Evolutionary conservation across 1,140 invertebrate genomes (phyloP), one percentile per base, ranked within the genome.

Genomic region (Microvelia longipes): DNA sequence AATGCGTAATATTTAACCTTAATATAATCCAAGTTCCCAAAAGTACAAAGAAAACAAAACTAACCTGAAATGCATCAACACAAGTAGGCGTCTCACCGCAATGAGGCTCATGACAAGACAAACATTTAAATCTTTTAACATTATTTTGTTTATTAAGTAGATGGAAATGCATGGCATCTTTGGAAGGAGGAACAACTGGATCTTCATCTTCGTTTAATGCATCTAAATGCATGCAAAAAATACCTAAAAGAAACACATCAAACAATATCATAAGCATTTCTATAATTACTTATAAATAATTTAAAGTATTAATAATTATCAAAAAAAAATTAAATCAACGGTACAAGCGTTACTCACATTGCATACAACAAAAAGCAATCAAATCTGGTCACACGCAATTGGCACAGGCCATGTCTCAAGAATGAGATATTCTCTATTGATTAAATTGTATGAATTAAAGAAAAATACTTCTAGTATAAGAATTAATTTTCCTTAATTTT

Each of bases 71-170:
- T 29, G 78, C 77, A 71, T 76, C 60, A 5, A 67, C 11, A 50
- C 75, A 77, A 27, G 70, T 65, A n/a, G 68, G 67, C 29, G 68
- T 35, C 62, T 70, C 64, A 2, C 14, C 65, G 65, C 77, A 78
- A 5, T 77, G 74, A 14, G 68, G 66, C 70, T 69, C 73, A 26
- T 78, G 75, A 27, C 77, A 77, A 26, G 72, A 72, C 60, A 73
- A 72, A 68, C 77, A 79, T 35, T 74, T 77, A 14, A 74, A 74
- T 69, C 66, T 73, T 70, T 66, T 72, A 1, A 26, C 66, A 29
- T 25, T 19, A 60, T 66, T 71, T 0, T 67, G 66, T 24, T 28
- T 29, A 15, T 26, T 67, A 24, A 67, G 66, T 13, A 67, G 28
- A 5, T 11, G 25, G 25, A 19, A 13, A 24, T 67, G 24, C 2